Percentiles rank a stretch among this genome's conserved stretches.
Conservation (phyloP, 2,113 vertebrate species). For the Engraulis encrasicolus region DNA sequence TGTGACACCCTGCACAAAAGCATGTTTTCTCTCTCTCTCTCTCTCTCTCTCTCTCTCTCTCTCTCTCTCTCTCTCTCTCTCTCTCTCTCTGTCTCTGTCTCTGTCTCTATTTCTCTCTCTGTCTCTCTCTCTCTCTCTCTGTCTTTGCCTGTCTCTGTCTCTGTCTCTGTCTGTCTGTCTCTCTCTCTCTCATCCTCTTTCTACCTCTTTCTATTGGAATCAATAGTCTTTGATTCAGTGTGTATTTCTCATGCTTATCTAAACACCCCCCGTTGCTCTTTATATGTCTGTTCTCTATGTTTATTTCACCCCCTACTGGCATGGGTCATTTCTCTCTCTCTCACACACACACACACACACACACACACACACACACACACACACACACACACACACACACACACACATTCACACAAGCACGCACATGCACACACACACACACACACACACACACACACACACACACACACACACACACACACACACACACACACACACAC, state of each 20-base stretch:
- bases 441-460: no score
- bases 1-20: no score
- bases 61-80: not conserved
- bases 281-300: not conserved
- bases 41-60: not conserved
- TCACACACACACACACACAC: not conserved
- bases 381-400: conserved; percentile 14
- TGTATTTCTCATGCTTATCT: conserved; percentile 2
- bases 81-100: no score
- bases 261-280: not conserved
- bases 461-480: no score
- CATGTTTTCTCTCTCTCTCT: conserved; percentile 7
- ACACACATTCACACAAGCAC: conserved; percentile 27
- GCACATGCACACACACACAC: no score
- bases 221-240: conserved; percentile 31
- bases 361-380: not conserved
- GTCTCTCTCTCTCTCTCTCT: no score
- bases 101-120: no score
- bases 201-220: not conserved
- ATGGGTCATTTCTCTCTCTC: no score
- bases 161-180: no score
- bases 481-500: not conserved
- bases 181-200: no score
- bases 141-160: no score
- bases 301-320: not conserved